Evolutionary conservation across 2,888 invertebrate genomes (phyloP).

Genomic region (Drosophila rellima): DNA sequence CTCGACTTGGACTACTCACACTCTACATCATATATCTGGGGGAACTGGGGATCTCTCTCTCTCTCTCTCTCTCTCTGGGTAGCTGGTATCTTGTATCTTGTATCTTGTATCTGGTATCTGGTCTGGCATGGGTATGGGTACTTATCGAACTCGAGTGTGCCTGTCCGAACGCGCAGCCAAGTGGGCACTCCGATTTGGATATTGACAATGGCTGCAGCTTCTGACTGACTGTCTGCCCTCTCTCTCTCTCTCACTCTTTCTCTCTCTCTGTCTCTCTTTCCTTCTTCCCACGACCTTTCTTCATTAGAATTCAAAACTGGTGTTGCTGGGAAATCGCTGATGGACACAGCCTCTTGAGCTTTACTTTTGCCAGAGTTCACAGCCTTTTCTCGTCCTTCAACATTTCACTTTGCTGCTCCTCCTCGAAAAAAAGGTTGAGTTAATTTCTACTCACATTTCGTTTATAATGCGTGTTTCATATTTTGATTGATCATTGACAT

Average conservation of each 20-base stretch:
- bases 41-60: too few relatives aligned
- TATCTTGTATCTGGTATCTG: constrained; percentile 5
- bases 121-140: constrained; percentile 70
- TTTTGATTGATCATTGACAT: constrained; percentile 84
- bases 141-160: constrained; percentile 70
- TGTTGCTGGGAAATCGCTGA: constrained; percentile 53
- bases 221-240: constrained; percentile 25
- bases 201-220: constrained; percentile 71
- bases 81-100: neutral
- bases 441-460: constrained; percentile 43
- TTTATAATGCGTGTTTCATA: constrained; percentile 63
- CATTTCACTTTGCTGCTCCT: constrained; percentile 13
- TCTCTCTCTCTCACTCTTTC: too few relatives aligned
- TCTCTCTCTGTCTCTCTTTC: neutral
- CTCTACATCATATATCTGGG: neutral
- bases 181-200: constrained; percentile 77
- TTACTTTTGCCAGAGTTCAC: constrained; percentile 41
- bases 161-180: constrained; percentile 74
- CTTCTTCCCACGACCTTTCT: constrained; percentile 51
- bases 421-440: constrained; percentile 11
- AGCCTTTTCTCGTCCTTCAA: constrained; percentile 46
- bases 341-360: constrained; percentile 53
- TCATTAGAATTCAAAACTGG: constrained; percentile 70
- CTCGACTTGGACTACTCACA: too few relatives aligned
- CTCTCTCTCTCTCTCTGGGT: too few relatives aligned